phyloP scores from a whole-genome alignment of 2,113 vertebrate genomes.

The Panurus biarmicus region DNA sequence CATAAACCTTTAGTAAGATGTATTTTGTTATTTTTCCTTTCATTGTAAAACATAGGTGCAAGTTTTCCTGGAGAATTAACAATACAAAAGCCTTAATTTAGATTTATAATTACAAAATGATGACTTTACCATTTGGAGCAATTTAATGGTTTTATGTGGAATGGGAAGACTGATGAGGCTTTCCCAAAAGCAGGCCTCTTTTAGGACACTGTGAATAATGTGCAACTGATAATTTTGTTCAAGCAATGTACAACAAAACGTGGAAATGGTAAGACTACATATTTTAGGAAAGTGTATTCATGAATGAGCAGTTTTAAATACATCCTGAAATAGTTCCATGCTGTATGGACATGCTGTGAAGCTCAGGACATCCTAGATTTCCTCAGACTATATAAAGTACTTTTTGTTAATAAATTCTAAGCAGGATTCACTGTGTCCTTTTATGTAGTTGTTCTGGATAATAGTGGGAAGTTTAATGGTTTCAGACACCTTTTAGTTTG shows the following conservation, averaged over 20 bases:
- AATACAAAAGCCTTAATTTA: constrained; percentile 15
- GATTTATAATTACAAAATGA: constrained; percentile 25
- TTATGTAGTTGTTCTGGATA: background rate
- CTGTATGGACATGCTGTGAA: background rate
- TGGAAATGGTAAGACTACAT: background rate
- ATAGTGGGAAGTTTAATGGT: background rate
- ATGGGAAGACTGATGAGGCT: background rate
- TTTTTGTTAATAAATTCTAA: background rate
- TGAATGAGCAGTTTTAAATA: background rate
- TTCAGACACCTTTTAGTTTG: background rate
- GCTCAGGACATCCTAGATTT: background rate
- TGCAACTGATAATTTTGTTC: background rate
- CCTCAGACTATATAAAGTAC: background rate
- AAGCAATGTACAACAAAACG: background rate
- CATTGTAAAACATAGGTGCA: background rate
- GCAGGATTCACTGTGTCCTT: background rate
- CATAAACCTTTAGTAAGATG: background rate
- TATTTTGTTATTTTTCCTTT: constrained; percentile 19
- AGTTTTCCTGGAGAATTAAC: constrained; percentile 2
- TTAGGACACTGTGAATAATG: background rate
- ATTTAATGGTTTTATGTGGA: constrained; percentile 35
- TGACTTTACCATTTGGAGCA: background rate
- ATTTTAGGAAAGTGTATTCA: background rate
- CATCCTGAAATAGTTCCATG: background rate
- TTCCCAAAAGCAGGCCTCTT: background rate